Base-by-base conservation (phyloP, 2,888 invertebrate genomes). In the Agelastica alni region DNA sequence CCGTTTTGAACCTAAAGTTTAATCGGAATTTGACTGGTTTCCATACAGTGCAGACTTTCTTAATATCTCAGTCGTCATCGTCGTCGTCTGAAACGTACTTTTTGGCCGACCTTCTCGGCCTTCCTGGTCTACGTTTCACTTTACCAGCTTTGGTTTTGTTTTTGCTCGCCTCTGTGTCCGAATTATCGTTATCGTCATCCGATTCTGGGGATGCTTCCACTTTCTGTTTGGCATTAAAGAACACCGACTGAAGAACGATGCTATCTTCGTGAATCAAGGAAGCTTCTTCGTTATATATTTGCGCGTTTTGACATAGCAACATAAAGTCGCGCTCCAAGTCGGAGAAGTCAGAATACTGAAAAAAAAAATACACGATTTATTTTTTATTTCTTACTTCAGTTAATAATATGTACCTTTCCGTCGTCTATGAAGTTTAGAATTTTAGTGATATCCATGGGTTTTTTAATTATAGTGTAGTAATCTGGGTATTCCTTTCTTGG, bases 221-320 rank as follows among this genome's bases (percentile, higher is more conserved):
- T 39, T 85, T 78, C 53, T 83, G 82, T 39, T 84, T 78, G 1
- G 86, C 85, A 63, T 83, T 83, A 2, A 84, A 82, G 65, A 93
- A 93, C 0, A 91, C 89, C 56, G 89, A 88, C 68, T 96, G 93
- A 59, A 99, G 80, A 2, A 96, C 92, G 62, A 97, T 93, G 0
- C 97, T 97, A 75, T 98, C 97, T 72, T 93, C 93, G 76, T 96
- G 93, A 62, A 99, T 98, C 51, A 96, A 79, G 0, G 96, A 97
- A 7, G 90, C 89, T 76, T 98, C 97, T 72, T 97, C 94, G 75
- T 98, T 98, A 79, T 96, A 98, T 4, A 89, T 90, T 77, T 98
- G 98, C 2, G 98, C 98, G 78, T 99, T 99, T 64, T 91, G 91
- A 75, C 97, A 98, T 48, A 99, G 80, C 62, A 96, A 87, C 82